A percentile compares a stretch with the other conserved stretches of the same genome.
phyloP scores from a whole-genome alignment of 1,140 invertebrate species.

The Anthonomus grandis region DNA sequence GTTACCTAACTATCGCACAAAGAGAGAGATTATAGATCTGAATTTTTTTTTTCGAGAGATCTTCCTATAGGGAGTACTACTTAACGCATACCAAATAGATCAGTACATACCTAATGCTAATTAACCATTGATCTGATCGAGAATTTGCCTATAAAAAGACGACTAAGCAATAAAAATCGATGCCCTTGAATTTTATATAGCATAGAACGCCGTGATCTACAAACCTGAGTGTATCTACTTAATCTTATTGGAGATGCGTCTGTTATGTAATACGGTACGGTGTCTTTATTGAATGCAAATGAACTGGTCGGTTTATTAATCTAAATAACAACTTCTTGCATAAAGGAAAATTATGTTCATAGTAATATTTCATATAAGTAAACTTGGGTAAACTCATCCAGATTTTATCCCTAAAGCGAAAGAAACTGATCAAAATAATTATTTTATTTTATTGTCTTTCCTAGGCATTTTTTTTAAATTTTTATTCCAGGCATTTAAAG shows the following conservation, averaged over 20 bases:
- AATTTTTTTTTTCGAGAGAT: too few species aligned
- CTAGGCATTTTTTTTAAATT: neutral
- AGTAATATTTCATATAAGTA: neutral
- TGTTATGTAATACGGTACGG: conserved; percentile 3
- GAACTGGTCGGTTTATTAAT: neutral
- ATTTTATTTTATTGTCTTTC: too few species aligned
- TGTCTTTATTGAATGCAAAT: neutral
- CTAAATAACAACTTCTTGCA: neutral
- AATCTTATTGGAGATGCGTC: conserved; percentile 9
- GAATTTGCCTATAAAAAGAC: conserved; percentile 10
- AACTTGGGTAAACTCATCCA: neutral
- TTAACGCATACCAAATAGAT: too few species aligned
- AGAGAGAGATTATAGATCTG: too few species aligned
- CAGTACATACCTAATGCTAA: too few species aligned
- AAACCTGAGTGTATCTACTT: conserved; percentile 1
- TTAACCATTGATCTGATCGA: too few species aligned
- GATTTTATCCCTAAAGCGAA: neutral
- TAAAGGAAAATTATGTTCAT: neutral
- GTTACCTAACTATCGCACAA: too few species aligned
- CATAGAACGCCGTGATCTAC: conserved; percentile 11
- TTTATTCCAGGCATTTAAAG: neutral
- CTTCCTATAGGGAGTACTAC: too few species aligned
- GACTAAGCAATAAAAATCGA: neutral
- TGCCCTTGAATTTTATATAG: conserved; percentile 10
- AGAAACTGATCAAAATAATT: neutral